Conservation (phyloP, 1,140 invertebrate species). For the Cherax quadricarinatus region DNA sequence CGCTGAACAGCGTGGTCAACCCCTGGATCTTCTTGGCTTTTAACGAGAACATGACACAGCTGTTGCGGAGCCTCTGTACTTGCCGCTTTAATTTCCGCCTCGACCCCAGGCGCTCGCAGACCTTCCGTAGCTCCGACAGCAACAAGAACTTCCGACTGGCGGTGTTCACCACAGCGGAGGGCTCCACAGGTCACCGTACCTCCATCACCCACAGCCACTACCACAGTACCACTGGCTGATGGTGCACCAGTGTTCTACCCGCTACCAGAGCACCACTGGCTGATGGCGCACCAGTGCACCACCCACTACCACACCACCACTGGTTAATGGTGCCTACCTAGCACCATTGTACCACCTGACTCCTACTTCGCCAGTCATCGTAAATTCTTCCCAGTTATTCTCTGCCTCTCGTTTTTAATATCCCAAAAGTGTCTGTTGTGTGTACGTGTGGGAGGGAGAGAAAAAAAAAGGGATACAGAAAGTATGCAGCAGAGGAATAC, state of each 20-base stretch:
- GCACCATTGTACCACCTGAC: too few relatives aligned
- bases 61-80: slow-evolving; percentile 24
- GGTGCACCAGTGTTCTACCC: background rate
- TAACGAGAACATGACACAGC: slow-evolving; percentile 76
- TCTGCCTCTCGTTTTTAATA: too few relatives aligned
- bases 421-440: too few relatives aligned
- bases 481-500: too few relatives aligned
- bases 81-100: slow-evolving; percentile 34
- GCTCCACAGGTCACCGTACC: background rate
- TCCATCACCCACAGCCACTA: background rate
- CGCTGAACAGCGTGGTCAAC: slow-evolving; percentile 87
- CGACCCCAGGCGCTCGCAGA: slow-evolving; percentile 9
- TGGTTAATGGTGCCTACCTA: background rate
- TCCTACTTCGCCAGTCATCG: too few relatives aligned
- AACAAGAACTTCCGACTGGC: slow-evolving; percentile 62
- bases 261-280: slow-evolving; percentile 2
- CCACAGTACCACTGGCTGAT: slow-evolving; percentile 8
- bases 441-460: too few relatives aligned
- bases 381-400: too few relatives aligned
- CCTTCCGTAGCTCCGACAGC: slow-evolving; percentile 63
- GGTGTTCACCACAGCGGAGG: slow-evolving; percentile 60
- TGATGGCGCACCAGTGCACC: background rate
- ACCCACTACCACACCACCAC: slow-evolving; percentile 9
- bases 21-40: slow-evolving; percentile 89
- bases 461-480: too few relatives aligned